phyloP scores from a whole-genome alignment of 1,140 invertebrate genomes.

The Drosophila burlai region DNA sequence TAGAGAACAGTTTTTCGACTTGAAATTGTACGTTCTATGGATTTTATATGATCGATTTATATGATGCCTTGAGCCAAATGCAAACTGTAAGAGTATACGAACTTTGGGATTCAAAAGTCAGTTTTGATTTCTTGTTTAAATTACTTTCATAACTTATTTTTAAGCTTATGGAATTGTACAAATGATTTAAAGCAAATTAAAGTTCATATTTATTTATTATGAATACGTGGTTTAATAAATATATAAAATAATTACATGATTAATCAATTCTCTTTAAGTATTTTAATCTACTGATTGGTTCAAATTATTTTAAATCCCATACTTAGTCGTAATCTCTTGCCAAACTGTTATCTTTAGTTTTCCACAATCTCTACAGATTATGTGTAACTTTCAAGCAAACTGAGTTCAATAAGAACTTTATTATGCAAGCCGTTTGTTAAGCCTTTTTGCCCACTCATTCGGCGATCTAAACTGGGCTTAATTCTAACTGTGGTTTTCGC shows the following conservation, averaged over 20 bases:
- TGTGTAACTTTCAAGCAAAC: background rate
- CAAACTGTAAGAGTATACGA: background rate
- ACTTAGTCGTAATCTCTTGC: background rate
- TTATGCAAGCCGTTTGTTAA: slow-evolving; percentile 22
- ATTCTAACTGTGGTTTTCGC: slow-evolving; percentile 61
- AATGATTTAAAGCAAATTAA: no score
- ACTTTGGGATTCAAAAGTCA: background rate
- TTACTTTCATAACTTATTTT: no score
- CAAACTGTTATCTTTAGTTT: background rate
- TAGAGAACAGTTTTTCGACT: no score
- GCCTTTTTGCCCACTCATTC: slow-evolving; percentile 30
- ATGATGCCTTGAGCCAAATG: background rate
- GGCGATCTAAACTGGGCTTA: slow-evolving; percentile 43
- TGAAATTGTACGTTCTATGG: no score
- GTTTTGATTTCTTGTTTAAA: no score
- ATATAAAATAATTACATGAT: no score
- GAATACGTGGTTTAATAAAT: no score
- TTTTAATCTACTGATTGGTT: no score
- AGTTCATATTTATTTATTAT: no score
- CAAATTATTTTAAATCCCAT: background rate
- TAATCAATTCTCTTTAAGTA: background rate
- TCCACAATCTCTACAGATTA: slow-evolving; percentile 2
- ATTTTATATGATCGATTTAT: background rate
- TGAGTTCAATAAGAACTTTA: background rate
- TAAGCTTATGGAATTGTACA: no score